phyloP scores from a whole-genome alignment of 2,113 vertebrate species.

The chimpanzee (Pan troglodytes) region NHGRI_mPanTro3-v2.1_pri NC_072404.2:141696501-141697000 shows the following conservation, averaged over 20 bases:
- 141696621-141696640: neutral
- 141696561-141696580: neutral
- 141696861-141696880: neutral
- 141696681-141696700: constrained; percentile 17
- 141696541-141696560: neutral
- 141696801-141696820: neutral
- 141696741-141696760: neutral
- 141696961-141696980: neutral
- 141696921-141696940: neutral
- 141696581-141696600: neutral
- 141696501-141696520: no score
- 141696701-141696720: neutral
- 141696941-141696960: neutral
- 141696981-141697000: neutral
- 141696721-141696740: neutral
- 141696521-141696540: neutral
- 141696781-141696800: neutral
- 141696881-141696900: neutral
- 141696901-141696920: neutral
- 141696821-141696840: neutral
- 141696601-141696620: neutral
- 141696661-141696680: neutral
- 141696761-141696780: neutral
- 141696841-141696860: neutral
- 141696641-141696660: neutral